Conservation (phyloP, 2,888 invertebrate species). For the Gordius sp. region DNA sequence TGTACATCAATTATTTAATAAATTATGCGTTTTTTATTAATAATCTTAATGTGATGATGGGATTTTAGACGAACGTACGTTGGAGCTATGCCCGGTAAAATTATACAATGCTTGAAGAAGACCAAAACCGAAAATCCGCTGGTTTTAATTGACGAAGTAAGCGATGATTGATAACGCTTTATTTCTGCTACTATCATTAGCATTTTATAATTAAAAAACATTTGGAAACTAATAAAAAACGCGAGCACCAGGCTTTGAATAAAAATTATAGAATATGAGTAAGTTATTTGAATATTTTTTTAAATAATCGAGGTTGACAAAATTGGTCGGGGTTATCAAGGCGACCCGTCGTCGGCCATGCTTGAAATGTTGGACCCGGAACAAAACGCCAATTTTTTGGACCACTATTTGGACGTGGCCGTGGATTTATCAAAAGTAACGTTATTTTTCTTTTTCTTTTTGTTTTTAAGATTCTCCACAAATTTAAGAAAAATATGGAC, state of each 20-base stretch:
- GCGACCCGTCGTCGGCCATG: slow-evolving; percentile 85
- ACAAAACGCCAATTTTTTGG: slow-evolving; percentile 86
- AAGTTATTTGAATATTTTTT: background rate
- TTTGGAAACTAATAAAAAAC: no score
- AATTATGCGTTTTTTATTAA: slow-evolving; percentile 16
- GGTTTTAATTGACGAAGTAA: slow-evolving; percentile 83
- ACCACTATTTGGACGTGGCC: slow-evolving; percentile 88
- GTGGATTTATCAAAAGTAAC: slow-evolving; percentile 75
- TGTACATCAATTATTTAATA: slow-evolving; percentile 7
- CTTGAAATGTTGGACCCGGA: slow-evolving; percentile 89
- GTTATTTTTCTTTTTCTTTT: no score
- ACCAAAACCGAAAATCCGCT: slow-evolving; percentile 89
- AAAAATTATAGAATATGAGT: background rate
- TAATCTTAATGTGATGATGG: no score
- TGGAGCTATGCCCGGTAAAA: slow-evolving; percentile 97
- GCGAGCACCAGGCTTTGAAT: background rate
- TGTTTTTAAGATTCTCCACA: no score
- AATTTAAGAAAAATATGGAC: no score
- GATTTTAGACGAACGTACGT: slow-evolving; percentile 62
- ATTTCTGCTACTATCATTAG: no score
- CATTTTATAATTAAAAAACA: no score
- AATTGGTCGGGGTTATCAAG: slow-evolving; percentile 53
- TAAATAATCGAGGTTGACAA: slow-evolving; percentile 33
- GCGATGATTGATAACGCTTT: no score
- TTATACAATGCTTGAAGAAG: slow-evolving; percentile 94